These are phyloP conservation scores for Bombylius discolor DNA, from an alignment of 2,888 invertebrate genomes.

Conservation along the genomic window DNA sequence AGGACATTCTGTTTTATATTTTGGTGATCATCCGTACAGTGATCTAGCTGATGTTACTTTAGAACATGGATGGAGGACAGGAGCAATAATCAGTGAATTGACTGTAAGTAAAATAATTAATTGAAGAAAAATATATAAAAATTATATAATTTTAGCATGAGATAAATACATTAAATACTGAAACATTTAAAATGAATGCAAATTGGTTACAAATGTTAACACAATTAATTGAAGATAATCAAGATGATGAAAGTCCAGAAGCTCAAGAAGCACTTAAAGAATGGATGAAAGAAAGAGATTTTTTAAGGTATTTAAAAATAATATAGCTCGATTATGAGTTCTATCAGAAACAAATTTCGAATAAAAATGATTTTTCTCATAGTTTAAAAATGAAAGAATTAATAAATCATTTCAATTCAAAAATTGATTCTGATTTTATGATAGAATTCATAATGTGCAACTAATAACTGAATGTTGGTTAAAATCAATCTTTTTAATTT, in stretches of 20 bases:
- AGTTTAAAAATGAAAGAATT: background rate
- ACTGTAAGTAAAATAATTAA: conserved; percentile 44
- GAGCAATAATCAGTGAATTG: conserved; percentile 91
- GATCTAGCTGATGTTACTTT: conserved; percentile 93
- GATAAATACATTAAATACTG: conserved; percentile 73
- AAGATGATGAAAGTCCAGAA: conserved; percentile 60
- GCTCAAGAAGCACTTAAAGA: conserved; percentile 50
- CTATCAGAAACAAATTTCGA: too few relatives aligned
- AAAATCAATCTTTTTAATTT: too few relatives aligned
- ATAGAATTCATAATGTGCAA: background rate
- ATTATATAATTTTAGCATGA: conserved; percentile 55
- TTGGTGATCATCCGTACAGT: conserved; percentile 96
- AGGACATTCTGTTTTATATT: conserved; percentile 86
- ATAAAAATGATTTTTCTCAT: too few relatives aligned
- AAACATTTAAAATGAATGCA: conserved; percentile 71
- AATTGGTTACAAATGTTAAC: conserved; percentile 89
- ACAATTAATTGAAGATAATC: conserved; percentile 77
- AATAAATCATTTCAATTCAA: background rate
- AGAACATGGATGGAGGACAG: conserved; percentile 95
- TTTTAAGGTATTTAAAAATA: conserved; percentile 44
- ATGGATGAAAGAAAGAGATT: conserved; percentile 74
- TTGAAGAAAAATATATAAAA: background rate
- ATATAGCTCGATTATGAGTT: too few relatives aligned
- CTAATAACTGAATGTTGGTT: too few relatives aligned
- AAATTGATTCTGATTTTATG: background rate